These are phyloP conservation scores for Tribolium castaneum DNA, from an alignment of 1,140 invertebrate genomes.

Conservation along the genomic window DNA sequence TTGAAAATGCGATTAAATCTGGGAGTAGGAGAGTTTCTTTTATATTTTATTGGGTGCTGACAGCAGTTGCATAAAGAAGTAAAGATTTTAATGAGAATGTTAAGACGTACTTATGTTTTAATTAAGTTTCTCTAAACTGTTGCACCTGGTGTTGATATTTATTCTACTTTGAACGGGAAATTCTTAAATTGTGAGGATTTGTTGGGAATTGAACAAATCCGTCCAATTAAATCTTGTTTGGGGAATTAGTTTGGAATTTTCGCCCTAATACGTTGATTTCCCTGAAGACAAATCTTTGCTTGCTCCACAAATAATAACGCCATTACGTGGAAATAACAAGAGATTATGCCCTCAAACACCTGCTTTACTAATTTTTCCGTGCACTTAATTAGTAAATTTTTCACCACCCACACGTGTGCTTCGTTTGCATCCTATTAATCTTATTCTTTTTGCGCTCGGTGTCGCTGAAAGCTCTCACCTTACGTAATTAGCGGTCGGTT, in stretches of 20 bases:
- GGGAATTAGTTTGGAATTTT: background rate
- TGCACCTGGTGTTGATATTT: background rate
- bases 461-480: slow-evolving; percentile 21
- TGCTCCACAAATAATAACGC: background rate
- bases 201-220: background rate
- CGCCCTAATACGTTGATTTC: background rate
- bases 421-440: background rate
- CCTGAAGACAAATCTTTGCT: background rate
- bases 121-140: background rate
- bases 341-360: background rate
- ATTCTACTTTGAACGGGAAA: background rate
- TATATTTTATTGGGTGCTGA: background rate
- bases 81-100: background rate
- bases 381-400: background rate
- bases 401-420: background rate
- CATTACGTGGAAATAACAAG: background rate
- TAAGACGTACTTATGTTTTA: background rate
- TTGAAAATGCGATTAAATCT: background rate
- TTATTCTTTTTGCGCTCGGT: background rate
- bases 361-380: background rate
- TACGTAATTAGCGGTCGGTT: slow-evolving; percentile 11
- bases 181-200: background rate
- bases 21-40: background rate
- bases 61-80: background rate
- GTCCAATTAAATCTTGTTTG: background rate